A percentile compares a stretch with the other conserved stretches of the same genome.
Conservation (phyloP, 2,888 invertebrate genomes). For the Eupithecia tripunctaria region DNA sequence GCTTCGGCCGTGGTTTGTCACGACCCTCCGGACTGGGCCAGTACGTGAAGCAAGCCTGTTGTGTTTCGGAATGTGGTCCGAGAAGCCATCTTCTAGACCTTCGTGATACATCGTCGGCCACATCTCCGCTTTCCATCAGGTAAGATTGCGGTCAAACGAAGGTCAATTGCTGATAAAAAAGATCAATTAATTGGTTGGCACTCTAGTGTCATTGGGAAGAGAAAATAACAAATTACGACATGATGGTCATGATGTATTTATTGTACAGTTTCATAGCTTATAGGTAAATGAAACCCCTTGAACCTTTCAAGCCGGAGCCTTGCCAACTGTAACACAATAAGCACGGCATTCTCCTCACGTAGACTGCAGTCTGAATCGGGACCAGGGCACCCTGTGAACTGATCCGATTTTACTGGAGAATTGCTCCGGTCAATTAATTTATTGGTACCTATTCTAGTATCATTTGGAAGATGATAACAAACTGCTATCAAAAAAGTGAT, state of each 20-base stretch:
- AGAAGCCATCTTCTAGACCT: too few relatives aligned
- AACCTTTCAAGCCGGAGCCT: not conserved
- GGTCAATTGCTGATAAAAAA: too few relatives aligned
- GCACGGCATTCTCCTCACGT: slow-evolving; percentile 44
- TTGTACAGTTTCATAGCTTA: not conserved
- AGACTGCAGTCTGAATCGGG: slow-evolving; percentile 35
- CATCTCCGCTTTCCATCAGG: too few relatives aligned
- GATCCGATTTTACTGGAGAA: slow-evolving; percentile 14
- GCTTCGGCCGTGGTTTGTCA: too few relatives aligned
- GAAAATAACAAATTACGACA: too few relatives aligned
- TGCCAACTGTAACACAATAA: slow-evolving; percentile 43
- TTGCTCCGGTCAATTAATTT: slow-evolving; percentile 9
- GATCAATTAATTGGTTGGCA: slow-evolving; percentile 3
- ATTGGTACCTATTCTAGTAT: not conserved
- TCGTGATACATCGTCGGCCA: too few relatives aligned
- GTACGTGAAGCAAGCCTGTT: too few relatives aligned
- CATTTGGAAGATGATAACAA: not conserved
- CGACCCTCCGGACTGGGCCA: too few relatives aligned
- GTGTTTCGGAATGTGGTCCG: too few relatives aligned
- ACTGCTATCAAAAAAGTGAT: not conserved
- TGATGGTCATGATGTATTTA: too few relatives aligned
- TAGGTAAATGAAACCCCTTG: not conserved
- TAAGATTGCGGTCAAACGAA: too few relatives aligned
- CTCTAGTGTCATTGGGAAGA: not conserved
- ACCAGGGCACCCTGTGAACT: slow-evolving; percentile 35